Percentiles rank a stretch among this genome's conserved stretches.
Conservation (phyloP, 2,797 vertebrate genomes). For the Acanthurus leucopareius region DNA sequence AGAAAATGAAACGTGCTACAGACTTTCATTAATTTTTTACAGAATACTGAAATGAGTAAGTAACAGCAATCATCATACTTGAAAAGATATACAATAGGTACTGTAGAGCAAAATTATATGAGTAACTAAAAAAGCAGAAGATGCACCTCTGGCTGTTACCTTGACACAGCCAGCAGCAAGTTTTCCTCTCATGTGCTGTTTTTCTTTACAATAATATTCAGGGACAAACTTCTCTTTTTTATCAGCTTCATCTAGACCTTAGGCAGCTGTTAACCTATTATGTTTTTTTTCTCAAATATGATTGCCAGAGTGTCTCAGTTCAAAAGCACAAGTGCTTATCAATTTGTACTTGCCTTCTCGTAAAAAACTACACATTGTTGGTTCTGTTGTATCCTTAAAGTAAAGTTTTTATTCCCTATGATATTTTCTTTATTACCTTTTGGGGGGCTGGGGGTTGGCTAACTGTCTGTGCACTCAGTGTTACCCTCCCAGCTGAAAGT, state of each 20-base stretch:
- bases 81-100: neutral
- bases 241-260: neutral
- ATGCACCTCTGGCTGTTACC: neutral
- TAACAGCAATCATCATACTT: neutral
- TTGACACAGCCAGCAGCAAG: neutral
- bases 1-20: neutral
- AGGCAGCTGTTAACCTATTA: neutral
- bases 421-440: no score
- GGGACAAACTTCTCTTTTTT: conserved; percentile 1
- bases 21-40: neutral
- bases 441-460: no score
- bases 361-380: neutral
- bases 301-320: neutral
- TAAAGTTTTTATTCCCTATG: neutral
- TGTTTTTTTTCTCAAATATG: neutral
- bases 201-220: neutral
- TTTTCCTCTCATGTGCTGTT: neutral
- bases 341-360: neutral
- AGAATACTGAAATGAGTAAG: neutral
- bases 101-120: neutral
- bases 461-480: neutral
- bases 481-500: conserved; percentile 32
- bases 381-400: neutral
- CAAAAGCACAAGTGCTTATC: neutral
- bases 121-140: neutral